Conservation (phyloP, 2,888 invertebrate genomes). For the Eristalis arbustorum region DNA sequence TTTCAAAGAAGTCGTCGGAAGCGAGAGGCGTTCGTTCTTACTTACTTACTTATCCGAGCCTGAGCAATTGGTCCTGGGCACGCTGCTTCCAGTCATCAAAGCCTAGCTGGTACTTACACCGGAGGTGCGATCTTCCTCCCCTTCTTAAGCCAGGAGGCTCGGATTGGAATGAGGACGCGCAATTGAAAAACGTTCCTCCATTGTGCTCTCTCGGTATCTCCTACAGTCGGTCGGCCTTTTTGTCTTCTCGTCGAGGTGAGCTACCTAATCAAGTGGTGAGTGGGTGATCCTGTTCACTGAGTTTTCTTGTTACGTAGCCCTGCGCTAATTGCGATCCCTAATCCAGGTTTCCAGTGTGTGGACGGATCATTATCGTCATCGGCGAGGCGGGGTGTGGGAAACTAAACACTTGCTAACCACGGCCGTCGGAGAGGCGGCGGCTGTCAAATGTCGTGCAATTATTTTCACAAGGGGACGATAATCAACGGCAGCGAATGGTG, state of each 20-base stretch:
- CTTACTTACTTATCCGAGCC: too few relatives aligned
- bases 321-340: constrained; percentile 25
- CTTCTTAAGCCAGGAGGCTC: too few relatives aligned
- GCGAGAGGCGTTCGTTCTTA: too few relatives aligned
- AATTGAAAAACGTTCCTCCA: constrained; percentile 29
- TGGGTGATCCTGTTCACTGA: neutral
- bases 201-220: neutral
- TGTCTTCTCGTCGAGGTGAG: neutral
- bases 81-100: too few relatives aligned
- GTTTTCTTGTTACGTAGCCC: neutral
- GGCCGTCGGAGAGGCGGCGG: neutral
- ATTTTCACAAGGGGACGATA: neutral
- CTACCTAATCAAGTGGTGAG: neutral
- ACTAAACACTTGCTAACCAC: neutral
- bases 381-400: neutral
- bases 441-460: neutral
- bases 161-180: constrained; percentile 1
- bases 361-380: neutral
- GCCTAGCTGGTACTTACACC: too few relatives aligned
- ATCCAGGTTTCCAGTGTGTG: constrained; percentile 8
- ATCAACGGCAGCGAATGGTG: too few relatives aligned
- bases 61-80: too few relatives aligned
- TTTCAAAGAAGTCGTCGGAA: too few relatives aligned
- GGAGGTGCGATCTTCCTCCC: too few relatives aligned
- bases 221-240: neutral